Evolutionary conservation across 2,113 vertebrate genomes (phyloP), one percentile per base, ranked within the genome.

Genomic region (Glaucidium brasilianum): DNA sequence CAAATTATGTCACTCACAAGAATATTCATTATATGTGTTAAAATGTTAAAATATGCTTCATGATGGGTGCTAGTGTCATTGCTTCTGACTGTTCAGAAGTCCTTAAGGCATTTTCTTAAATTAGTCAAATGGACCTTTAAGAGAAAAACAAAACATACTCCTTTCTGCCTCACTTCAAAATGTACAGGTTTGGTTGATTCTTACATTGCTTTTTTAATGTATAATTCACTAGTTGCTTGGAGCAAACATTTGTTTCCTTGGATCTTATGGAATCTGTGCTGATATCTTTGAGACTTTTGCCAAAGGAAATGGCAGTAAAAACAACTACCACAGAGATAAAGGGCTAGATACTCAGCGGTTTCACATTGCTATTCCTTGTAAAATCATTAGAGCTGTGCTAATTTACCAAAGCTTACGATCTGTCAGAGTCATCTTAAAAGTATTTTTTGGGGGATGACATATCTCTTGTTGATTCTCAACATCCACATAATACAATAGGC

Each of bases 171-270:
- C 6, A 27, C 49, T 86, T 86, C 27, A 83, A 80, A 58, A 12
- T 58, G 6, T 53, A 64, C 0, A 3, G 7, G 7, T 79, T 74
- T 91, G 8, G 6, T 58, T 64, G 5, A 5, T 83, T 91, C n/a
- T 73, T 90, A 23, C 5, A 30, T 11, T 63, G 39, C 2, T 30
- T 80, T 91, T 90, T 56, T 45, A 92, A 94, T 96, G 29, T 66
- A 71, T 80, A 88, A 83, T 89, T 92, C n/a, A 86, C 9, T 67
- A 53, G 30, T 23, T 76, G n/a, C 63, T 86, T 86, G 59, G 22
- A 94, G 55, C 35, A 90, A 94, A 83, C 30, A 56, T 72, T 82
- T 89, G 26, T 83, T 94, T 94, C 73, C 59, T 87, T 89, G 69
- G 68, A 59, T 94, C 56, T 90, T 50, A 74, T 27, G 39, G 88